A percentile compares a stretch with the other conserved stretches of the same genome.
phyloP scores from a whole-genome alignment of 2,888 invertebrate genomes.

The Leucoptera coffeella region DNA sequence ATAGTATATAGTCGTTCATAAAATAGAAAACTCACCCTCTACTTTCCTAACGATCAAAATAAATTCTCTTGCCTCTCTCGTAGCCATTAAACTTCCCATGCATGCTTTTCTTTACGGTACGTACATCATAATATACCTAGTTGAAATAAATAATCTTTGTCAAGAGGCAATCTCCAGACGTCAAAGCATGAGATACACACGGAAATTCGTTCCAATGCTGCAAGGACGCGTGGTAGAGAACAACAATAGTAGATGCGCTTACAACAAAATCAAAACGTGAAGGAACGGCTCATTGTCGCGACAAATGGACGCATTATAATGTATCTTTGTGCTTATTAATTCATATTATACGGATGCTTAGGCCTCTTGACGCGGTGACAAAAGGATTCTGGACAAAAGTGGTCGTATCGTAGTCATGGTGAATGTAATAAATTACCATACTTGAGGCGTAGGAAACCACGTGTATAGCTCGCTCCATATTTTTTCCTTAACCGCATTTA shows the following conservation, averaged over 20 bases:
- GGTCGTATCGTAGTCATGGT: conserved; percentile 37
- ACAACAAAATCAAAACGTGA: conserved; percentile 21
- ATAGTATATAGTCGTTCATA: too few relatives aligned
- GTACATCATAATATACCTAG: too few relatives aligned
- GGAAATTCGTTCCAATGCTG: conserved; percentile 45
- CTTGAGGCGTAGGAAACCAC: conserved; percentile 14
- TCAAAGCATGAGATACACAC: conserved; percentile 30
- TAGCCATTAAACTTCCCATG: too few relatives aligned
- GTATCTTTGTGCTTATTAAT: conserved; percentile 49
- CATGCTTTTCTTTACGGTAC: too few relatives aligned
- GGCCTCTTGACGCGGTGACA: conserved; percentile 35
- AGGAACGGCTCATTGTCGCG: conserved; percentile 20
- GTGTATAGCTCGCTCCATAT: conserved; percentile 10
- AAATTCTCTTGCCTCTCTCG: too few relatives aligned
- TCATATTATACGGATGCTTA: conserved; percentile 52
- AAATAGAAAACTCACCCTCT: too few relatives aligned
- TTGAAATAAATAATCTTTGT: too few relatives aligned
- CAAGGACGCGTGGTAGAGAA: too few relatives aligned
- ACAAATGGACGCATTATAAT: conserved; percentile 44
- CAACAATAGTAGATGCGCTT: conserved; percentile 16
- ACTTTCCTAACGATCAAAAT: too few relatives aligned
- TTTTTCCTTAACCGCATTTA: conserved; percentile 29
- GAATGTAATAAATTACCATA: conserved; percentile 47
- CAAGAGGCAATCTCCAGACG: conserved; percentile 13
- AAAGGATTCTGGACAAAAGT: conserved; percentile 34